These are phyloP conservation scores for Clarias magur DNA, from an alignment of 2,113 vertebrate species.

Conservation along the genomic window DNA sequence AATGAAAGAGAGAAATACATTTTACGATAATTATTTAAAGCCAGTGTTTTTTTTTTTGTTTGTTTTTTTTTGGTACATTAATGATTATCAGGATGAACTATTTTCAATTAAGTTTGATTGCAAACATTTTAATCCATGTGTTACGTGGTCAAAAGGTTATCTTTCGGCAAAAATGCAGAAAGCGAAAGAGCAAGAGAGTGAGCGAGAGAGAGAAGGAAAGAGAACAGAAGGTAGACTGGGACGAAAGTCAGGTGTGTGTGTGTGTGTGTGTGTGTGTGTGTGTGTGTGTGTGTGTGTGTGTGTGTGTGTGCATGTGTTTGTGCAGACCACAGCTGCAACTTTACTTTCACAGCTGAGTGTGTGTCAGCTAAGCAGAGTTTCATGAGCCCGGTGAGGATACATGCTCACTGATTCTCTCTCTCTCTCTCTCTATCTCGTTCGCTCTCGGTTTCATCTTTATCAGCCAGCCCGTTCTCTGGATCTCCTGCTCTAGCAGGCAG, in stretches of 20 bases:
- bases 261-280: slow-evolving; percentile 17
- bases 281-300: slow-evolving; percentile 24
- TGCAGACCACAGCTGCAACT: not conserved
- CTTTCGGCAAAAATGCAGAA: not conserved
- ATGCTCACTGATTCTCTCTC: not conserved
- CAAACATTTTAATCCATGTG: not conserved
- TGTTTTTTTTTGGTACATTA: not conserved
- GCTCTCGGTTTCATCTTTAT: not conserved
- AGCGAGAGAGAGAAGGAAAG: slow-evolving; percentile 44
- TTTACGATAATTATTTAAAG: not conserved
- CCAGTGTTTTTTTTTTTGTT: not conserved
- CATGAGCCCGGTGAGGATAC: not conserved
- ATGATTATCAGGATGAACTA: not conserved
- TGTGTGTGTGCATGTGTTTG: slow-evolving; percentile 23
- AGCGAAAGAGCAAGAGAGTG: not conserved
- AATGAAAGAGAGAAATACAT: not conserved
- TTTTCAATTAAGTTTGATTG: not conserved
- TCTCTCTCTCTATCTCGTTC: not conserved
- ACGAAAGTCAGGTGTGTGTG: slow-evolving; percentile 7
- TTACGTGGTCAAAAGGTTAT: not conserved
- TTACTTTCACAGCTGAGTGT: slow-evolving; percentile 9
- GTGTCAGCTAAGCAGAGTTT: slow-evolving; percentile 24
- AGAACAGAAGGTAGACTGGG: not conserved
- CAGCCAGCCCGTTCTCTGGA: too few relatives aligned
- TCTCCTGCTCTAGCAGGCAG: too few relatives aligned